Conservation (phyloP, 2,888 invertebrate species). For the Sminthurinus aureus region DNA sequence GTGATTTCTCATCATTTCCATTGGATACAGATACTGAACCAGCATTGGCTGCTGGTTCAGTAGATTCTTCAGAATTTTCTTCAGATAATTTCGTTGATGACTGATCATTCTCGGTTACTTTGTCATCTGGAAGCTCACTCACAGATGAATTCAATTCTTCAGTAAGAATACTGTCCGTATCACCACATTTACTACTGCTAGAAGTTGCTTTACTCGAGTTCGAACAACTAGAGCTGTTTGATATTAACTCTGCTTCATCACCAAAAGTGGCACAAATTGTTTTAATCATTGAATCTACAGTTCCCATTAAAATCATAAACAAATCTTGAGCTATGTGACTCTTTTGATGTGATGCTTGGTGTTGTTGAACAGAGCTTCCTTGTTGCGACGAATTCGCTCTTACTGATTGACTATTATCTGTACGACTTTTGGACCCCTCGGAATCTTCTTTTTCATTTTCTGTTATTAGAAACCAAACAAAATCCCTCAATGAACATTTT, state of each 20-base stretch:
- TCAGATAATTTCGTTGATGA: constrained; percentile 11
- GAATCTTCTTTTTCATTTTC: constrained; percentile 37
- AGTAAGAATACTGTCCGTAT: neutral
- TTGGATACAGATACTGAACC: neutral
- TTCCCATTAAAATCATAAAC: constrained; percentile 51
- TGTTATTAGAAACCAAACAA: too few species aligned
- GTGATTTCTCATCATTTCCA: neutral
- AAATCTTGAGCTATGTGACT: constrained; percentile 53
- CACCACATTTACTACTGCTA: too few species aligned
- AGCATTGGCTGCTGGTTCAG: neutral
- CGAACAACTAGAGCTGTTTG: neutral
- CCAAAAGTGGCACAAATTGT: constrained; percentile 19
- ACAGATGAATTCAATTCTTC: neutral
- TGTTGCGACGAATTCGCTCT: constrained; percentile 38
- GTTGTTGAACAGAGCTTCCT: constrained; percentile 20
- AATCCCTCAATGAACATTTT: too few species aligned
- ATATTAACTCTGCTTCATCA: neutral
- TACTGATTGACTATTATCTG: constrained; percentile 34
- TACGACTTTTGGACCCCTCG: constrained; percentile 19
- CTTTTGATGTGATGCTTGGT: constrained; percentile 48
- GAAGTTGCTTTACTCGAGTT: neutral
- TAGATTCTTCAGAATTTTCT: constrained; percentile 12
- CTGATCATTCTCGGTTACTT: neutral
- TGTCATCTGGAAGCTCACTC: constrained; percentile 5
- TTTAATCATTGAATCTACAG: constrained; percentile 49